These are phyloP conservation scores for Ictalurus punctatus DNA, from an alignment of 2,113 vertebrate genomes.

Conservation along the genomic window DNA sequence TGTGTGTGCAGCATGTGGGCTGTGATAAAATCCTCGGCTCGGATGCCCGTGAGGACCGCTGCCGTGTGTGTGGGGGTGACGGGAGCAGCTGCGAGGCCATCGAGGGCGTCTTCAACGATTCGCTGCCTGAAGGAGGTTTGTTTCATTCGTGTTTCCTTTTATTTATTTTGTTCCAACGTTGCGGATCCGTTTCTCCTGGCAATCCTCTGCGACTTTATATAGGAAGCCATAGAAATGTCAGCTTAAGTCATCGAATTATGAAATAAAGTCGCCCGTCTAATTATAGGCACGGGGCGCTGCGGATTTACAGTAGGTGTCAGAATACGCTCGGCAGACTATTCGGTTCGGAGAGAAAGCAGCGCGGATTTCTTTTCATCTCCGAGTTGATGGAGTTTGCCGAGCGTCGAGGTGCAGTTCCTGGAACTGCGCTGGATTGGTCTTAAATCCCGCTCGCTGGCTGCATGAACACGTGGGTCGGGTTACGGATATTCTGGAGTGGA, in stretches of 20 bases:
- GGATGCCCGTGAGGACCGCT: constrained; percentile 90
- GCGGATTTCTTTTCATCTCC: background rate
- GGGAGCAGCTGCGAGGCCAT: constrained; percentile 89
- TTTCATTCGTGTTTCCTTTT: constrained; percentile 6
- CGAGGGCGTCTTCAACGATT: constrained; percentile 89
- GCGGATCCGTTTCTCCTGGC: constrained; percentile 6
- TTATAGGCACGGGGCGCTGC: background rate
- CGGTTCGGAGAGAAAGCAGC: background rate
- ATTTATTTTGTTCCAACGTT: constrained; percentile 16
- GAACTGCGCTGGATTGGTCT: constrained; percentile 2
- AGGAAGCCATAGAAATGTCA: constrained; percentile 19
- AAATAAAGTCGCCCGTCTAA: constrained; percentile 8
- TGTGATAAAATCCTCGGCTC: constrained; percentile 93
- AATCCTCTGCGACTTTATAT: constrained; percentile 9
- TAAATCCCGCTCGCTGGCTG: constrained; percentile 7
- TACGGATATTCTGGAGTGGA: constrained; percentile 11
- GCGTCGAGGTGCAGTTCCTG: constrained; percentile 11
- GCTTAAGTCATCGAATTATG: constrained; percentile 2
- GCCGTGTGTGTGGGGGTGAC: constrained; percentile 88
- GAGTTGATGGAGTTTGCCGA: background rate
- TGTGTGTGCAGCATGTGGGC: constrained; percentile 84
- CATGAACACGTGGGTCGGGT: background rate
- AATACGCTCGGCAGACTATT: background rate
- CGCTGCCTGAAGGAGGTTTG: constrained; percentile 84
- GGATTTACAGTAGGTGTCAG: constrained; percentile 38